A percentile compares a stretch with the other conserved stretches of the same genome.
These are phyloP conservation scores for Scalopus aquaticus DNA, from an alignment of 2,113 vertebrate species.

Conservation along the genomic window DNA sequence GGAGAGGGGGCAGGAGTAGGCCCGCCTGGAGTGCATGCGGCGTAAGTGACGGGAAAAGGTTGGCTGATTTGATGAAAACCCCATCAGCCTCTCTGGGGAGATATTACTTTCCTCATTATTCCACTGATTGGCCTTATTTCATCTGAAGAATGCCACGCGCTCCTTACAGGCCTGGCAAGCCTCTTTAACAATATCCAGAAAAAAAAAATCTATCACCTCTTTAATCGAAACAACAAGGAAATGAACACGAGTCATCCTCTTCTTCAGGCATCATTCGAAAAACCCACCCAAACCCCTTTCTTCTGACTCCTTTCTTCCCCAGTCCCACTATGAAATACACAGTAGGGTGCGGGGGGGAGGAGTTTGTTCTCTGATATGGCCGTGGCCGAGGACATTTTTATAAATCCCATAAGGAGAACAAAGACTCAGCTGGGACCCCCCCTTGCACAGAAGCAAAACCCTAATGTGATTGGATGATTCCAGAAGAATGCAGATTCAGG, in stretches of 20 bases:
- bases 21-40: conserved; percentile 82
- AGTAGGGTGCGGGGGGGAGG: not conserved
- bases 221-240: conserved; percentile 87
- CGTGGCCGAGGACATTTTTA: conserved; percentile 42
- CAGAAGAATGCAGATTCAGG: conserved; percentile 74
- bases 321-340: conserved; percentile 52
- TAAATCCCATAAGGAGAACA: conserved; percentile 76
- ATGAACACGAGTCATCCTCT: conserved; percentile 83
- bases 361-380: conserved; percentile 50
- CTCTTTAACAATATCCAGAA: conserved; percentile 87
- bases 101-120: conserved; percentile 96
- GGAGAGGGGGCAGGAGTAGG: conserved; percentile 78
- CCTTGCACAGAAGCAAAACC: conserved; percentile 67
- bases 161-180: conserved; percentile 86
- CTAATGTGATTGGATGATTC: conserved; percentile 80
- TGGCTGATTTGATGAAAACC: conserved; percentile 94
- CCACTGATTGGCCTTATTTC: conserved; percentile 95
- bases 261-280: conserved; percentile 74
- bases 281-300: not conserved
- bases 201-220: conserved; percentile 82
- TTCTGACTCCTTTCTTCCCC: not conserved
- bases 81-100: conserved; percentile 92
- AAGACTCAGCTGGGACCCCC: conserved; percentile 64
- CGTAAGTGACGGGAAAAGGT: conserved; percentile 90
- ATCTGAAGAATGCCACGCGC: conserved; percentile 89